Percentiles rank a stretch among this genome's conserved stretches.
Evolutionary conservation across 2,113 vertebrate genomes (phyloP).

Genomic region (Arenaria interpres): DNA sequence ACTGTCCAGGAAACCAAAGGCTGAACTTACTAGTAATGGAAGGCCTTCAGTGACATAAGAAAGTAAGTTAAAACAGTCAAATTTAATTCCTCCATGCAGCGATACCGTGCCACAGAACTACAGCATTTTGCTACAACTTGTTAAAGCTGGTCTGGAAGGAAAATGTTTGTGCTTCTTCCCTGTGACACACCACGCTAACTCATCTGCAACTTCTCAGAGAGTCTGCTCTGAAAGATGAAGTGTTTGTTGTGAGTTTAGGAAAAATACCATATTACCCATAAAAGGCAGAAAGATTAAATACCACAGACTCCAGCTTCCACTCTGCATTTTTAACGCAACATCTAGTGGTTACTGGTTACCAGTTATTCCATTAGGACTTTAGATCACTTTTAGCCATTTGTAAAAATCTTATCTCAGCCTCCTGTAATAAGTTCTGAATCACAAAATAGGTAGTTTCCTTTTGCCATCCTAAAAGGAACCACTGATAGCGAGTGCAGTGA

Average conservation of each 20-base stretch:
- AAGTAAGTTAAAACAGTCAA: not conserved
- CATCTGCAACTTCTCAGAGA: not conserved
- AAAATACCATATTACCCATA: not conserved
- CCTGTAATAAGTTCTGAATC: not conserved
- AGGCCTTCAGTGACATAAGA: not conserved
- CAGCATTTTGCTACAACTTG: not conserved
- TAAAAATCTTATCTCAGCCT: not conserved
- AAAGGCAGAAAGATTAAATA: not conserved
- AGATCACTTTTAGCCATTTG: not conserved
- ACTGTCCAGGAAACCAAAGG: conserved; percentile 2
- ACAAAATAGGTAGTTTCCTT: not conserved
- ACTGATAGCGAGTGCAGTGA: rapidly evolving
- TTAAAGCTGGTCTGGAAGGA: not conserved
- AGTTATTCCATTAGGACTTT: not conserved
- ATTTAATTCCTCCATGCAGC: not conserved
- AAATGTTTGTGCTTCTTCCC: not conserved
- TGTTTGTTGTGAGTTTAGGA: not conserved
- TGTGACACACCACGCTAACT: not conserved
- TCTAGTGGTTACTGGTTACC: not conserved
- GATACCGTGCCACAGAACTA: not conserved
- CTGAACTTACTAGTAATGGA: not conserved
- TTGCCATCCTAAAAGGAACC: not conserved
- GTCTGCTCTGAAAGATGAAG: not conserved
- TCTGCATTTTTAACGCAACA: not conserved
- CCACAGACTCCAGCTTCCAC: not conserved